phyloP scores from a whole-genome alignment of 2,113 vertebrate genomes.

The Ictalurus furcatus region DNA sequence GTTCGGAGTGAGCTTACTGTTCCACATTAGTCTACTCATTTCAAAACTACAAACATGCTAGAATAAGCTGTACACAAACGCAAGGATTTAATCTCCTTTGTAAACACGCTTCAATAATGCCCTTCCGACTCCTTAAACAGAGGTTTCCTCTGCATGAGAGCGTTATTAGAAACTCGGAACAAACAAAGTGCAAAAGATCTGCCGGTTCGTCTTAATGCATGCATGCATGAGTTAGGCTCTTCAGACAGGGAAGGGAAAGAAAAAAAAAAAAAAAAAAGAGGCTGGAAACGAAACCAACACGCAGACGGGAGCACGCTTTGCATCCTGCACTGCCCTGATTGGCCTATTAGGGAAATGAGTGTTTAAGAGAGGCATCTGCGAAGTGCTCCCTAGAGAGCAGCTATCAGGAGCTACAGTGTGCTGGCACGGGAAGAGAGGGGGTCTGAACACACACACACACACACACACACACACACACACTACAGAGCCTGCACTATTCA shows the following conservation, averaged over 20 bases:
- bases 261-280: neutral
- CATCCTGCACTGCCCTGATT: constrained; percentile 1
- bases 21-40: constrained; percentile 32
- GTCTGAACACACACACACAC: neutral
- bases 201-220: neutral
- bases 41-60: constrained; percentile 37
- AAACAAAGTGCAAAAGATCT: constrained; percentile 17
- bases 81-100: constrained; percentile 20
- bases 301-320: constrained; percentile 20
- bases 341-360: constrained; percentile 45
- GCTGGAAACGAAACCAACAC: constrained; percentile 14
- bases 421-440: constrained; percentile 17
- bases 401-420: constrained; percentile 39
- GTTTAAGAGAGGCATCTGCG: constrained; percentile 46
- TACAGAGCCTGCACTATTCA: constrained; percentile 27
- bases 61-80: constrained; percentile 37
- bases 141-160: constrained; percentile 10
- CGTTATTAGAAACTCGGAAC: constrained; percentile 1
- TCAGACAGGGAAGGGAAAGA: neutral
- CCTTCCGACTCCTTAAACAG: constrained; percentile 34
- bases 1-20: constrained; percentile 41
- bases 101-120: constrained; percentile 28
- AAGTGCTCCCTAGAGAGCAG: constrained; percentile 36
- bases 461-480: neutral
- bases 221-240: neutral